Evolutionary conservation across 1,140 invertebrate species (phyloP).

Genomic region (Doryteuthis pealeii): DNA sequence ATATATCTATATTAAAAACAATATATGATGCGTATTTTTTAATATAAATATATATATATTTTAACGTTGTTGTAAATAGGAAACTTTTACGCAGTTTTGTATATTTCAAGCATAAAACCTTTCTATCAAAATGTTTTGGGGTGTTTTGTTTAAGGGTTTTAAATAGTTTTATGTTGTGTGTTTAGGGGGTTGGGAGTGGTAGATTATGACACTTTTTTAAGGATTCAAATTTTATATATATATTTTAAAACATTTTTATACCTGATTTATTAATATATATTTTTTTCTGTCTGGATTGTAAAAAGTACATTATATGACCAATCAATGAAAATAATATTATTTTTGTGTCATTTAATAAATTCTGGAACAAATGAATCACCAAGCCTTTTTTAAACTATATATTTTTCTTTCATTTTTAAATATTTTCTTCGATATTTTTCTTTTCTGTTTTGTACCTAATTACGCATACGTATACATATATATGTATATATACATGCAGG

Average conservation of each 20-base stretch:
- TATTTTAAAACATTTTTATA: constrained; percentile 1
- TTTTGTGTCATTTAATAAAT: too few relatives aligned
- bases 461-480: not conserved
- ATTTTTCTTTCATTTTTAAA: too few relatives aligned
- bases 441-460: not conserved
- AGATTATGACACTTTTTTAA: too few relatives aligned
- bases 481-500: not conserved
- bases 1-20: not conserved
- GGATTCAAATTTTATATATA: too few relatives aligned
- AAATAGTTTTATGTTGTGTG: not conserved
- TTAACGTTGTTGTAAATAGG: not conserved
- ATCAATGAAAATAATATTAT: not conserved
- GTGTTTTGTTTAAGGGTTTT: not conserved
- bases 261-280: constrained; percentile 13
- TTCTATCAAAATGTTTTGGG: not conserved
- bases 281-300: constrained; percentile 7
- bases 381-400: too few relatives aligned
- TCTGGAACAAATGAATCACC: too few relatives aligned
- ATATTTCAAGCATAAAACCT: not conserved
- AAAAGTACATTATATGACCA: not conserved
- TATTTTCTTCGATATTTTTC: not conserved
- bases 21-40: not conserved
- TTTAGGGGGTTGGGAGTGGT: too few relatives aligned
- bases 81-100: not conserved
- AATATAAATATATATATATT: not conserved